These are phyloP conservation scores for Aleiodes alternator DNA, from an alignment of 2,888 invertebrate species.

Conservation along the genomic window DNA sequence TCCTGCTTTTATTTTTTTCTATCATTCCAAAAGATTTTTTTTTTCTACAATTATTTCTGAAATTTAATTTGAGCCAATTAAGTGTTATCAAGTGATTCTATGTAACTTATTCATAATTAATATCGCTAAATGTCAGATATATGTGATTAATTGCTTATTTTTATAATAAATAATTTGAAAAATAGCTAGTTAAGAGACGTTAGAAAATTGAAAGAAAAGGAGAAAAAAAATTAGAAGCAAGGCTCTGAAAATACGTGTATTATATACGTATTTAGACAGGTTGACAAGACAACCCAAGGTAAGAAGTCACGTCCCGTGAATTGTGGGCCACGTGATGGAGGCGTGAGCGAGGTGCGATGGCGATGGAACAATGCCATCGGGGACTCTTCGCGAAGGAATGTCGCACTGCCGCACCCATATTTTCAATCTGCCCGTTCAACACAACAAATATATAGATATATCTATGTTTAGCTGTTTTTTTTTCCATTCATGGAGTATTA, in stretches of 20 bases:
- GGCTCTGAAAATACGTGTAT: constrained; percentile 32
- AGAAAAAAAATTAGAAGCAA: constrained; percentile 40
- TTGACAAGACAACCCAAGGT: constrained; percentile 19
- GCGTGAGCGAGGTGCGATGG: constrained; percentile 75
- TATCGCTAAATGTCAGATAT: background rate
- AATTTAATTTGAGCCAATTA: constrained; percentile 10
- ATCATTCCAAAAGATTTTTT: background rate
- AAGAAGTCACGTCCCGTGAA: constrained; percentile 73
- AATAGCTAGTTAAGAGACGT: constrained; percentile 30
- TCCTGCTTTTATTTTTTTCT: background rate
- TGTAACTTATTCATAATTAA: background rate
- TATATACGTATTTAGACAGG: constrained; percentile 28
- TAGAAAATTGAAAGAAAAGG: constrained; percentile 21
- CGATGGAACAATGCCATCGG: constrained; percentile 75
- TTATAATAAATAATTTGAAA: constrained; percentile 30
- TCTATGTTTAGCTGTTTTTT: background rate
- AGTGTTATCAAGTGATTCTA: constrained; percentile 1
- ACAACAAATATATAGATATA: constrained; percentile 4
- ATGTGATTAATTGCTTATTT: constrained; percentile 6
- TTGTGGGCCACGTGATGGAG: constrained; percentile 74
- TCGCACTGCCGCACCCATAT: constrained; percentile 73
- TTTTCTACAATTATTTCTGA: constrained; percentile 14
- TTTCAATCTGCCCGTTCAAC: constrained; percentile 59
- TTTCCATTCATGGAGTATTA: background rate
- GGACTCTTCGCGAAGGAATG: constrained; percentile 73